Conservation (phyloP, 2,113 vertebrate genomes). For the Corythornis vintsioides region DNA sequence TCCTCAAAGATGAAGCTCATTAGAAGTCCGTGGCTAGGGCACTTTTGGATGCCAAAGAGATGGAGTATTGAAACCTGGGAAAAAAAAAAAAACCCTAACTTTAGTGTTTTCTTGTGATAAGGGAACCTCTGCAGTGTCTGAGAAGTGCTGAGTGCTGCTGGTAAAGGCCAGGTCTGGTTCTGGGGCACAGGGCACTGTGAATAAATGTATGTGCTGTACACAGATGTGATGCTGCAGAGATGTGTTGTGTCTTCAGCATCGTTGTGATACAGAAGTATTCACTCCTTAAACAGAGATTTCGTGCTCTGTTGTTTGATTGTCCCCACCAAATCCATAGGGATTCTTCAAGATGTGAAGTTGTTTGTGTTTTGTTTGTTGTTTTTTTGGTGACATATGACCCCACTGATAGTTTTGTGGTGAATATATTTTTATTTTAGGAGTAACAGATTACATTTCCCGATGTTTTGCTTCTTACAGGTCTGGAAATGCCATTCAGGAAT, state of each 20-base stretch:
- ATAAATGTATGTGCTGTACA: rapidly evolving
- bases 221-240: rapidly evolving
- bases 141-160: neutral
- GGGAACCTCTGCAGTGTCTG: neutral
- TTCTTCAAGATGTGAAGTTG: neutral
- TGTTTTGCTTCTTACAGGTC: neutral
- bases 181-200: neutral
- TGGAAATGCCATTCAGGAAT: neutral
- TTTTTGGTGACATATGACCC: neutral
- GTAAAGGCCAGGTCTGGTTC: neutral
- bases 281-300: neutral
- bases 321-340: neutral
- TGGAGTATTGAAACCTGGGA: neutral
- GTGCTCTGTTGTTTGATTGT: neutral
- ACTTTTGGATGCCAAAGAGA: neutral
- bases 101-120: neutral
- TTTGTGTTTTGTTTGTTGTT: too few species aligned
- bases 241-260: neutral
- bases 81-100: neutral
- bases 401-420: neutral
- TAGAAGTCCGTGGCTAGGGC: neutral
- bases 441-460: neutral
- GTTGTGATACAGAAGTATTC: neutral
- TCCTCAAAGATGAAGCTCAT: neutral
- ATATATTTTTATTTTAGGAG: neutral